Percentiles rank a stretch among this genome's conserved stretches.
Evolutionary conservation across 2,113 vertebrate species (phyloP).

Genomic region (Coryphaenoides rupestris): DNA sequence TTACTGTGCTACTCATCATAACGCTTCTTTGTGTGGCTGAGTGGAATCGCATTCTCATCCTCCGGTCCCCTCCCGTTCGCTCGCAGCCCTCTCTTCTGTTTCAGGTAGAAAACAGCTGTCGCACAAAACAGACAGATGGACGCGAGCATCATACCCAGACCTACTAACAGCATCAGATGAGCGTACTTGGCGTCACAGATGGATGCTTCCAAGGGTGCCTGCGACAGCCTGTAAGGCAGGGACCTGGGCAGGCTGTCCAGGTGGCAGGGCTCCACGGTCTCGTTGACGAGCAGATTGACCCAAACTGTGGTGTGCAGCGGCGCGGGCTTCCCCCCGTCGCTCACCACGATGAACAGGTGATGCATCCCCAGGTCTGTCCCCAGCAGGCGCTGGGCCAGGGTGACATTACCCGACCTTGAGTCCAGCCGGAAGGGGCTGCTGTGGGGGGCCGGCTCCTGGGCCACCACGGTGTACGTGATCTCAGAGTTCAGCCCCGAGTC

Average conservation of each 20-base stretch:
- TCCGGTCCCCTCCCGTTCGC: slow-evolving; percentile 13
- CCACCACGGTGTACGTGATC: slow-evolving; percentile 62
- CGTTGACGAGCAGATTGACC: slow-evolving; percentile 73
- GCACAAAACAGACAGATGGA: slow-evolving; percentile 52
- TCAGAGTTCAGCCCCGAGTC: slow-evolving; percentile 73
- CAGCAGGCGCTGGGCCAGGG: slow-evolving; percentile 52
- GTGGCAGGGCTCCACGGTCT: slow-evolving; percentile 58
- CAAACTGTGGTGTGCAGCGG: slow-evolving; percentile 71
- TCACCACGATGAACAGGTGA: slow-evolving; percentile 67
- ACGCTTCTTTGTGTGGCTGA: slow-evolving; percentile 59
- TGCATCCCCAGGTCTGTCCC: slow-evolving; percentile 70
- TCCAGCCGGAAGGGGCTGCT: slow-evolving; percentile 67
- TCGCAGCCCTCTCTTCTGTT: slow-evolving; percentile 33
- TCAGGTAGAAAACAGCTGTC: slow-evolving; percentile 51
- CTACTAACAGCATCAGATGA: slow-evolving; percentile 44
- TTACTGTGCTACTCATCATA: slow-evolving; percentile 44
- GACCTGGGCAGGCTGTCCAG: slow-evolving; percentile 57
- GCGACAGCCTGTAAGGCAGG: slow-evolving; percentile 18
- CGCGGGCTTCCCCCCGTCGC: slow-evolving; percentile 64
- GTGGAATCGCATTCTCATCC: slow-evolving; percentile 57
- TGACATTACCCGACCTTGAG: slow-evolving; percentile 67
- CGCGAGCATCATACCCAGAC: slow-evolving; percentile 52
- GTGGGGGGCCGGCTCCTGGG: slow-evolving; percentile 29
- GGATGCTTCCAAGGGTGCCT: slow-evolving; percentile 25
- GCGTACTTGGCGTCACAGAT: slow-evolving; percentile 37